Conservation (phyloP, 2,113 vertebrate genomes). For the Dryoscopus gambensis region DNA sequence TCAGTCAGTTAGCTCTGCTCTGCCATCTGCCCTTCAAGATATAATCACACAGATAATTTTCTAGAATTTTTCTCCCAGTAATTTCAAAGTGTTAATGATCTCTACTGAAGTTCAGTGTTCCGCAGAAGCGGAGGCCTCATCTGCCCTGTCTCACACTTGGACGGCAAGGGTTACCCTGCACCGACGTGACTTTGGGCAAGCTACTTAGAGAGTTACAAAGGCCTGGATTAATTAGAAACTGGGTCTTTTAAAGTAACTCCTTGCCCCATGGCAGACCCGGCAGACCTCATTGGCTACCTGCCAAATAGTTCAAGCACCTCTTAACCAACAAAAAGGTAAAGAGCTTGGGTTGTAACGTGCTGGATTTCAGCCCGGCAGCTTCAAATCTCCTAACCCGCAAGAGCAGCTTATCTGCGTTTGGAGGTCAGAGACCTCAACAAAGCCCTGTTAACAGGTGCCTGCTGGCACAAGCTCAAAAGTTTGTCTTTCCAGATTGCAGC, state of each 20-base stretch:
- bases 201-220: not conserved
- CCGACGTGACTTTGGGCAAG: not conserved
- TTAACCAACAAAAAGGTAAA: conserved; percentile 55
- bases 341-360: conserved; percentile 13
- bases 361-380: conserved; percentile 33
- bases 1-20: not conserved
- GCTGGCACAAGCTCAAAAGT: not conserved
- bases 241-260: not conserved
- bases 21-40: not conserved
- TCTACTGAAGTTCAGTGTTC: not conserved
- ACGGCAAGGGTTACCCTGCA: not conserved
- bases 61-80: not conserved
- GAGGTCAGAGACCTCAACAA: conserved; percentile 25
- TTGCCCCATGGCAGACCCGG: not conserved
- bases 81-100: not conserved
- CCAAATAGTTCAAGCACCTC: conserved; percentile 66
- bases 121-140: not conserved
- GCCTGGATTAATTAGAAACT: conserved; percentile 28
- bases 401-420: conserved; percentile 46
- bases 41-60: not conserved
- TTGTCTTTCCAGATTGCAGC: not conserved
- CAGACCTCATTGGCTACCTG: conserved; percentile 21
- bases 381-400: conserved; percentile 10
- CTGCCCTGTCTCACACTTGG: fast-evolving
- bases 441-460: not conserved